Conservation (phyloP, 1,140 invertebrate genomes). For the Cyphomyrmex costatus region DNA sequence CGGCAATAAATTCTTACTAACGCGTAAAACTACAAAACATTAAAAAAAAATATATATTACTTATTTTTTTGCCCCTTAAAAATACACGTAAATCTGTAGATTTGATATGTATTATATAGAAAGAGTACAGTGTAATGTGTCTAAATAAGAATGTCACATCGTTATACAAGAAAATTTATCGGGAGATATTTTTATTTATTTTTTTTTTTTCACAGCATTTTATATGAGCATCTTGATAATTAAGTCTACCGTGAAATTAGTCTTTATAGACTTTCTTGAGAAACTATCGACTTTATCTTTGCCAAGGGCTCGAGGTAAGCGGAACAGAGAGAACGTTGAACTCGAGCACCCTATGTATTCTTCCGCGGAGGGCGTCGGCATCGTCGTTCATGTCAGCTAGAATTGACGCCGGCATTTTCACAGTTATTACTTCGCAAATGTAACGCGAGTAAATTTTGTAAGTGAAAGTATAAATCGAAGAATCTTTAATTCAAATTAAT, state of each 20-base stretch:
- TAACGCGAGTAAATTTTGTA: neutral
- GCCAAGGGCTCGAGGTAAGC: neutral
- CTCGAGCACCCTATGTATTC: neutral
- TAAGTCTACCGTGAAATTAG: neutral
- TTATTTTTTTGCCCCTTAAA: neutral
- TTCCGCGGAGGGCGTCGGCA: slow-evolving; percentile 21
- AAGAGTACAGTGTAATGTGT: neutral
- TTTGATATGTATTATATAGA: neutral
- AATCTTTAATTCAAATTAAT: slow-evolving; percentile 26
- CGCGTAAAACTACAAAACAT: neutral
- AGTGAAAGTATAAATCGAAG: neutral
- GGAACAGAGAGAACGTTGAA: slow-evolving; percentile 21
- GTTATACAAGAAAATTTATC: neutral
- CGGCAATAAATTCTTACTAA: neutral
- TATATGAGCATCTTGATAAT: slow-evolving; percentile 1
- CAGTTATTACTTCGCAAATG: neutral
- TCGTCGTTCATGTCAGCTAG: neutral
- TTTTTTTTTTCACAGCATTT: too few relatives aligned
- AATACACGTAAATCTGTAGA: neutral
- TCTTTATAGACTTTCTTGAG: neutral
- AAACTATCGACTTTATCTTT: slow-evolving; percentile 16
- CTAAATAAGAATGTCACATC: neutral
- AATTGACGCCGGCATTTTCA: neutral
- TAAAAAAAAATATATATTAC: neutral
- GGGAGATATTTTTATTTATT: neutral